A percentile compares a stretch with the other conserved stretches of the same genome.
Evolutionary conservation across 2,888 invertebrate species (phyloP).

Genomic region (Caenorhabditis zanzibari): DNA sequence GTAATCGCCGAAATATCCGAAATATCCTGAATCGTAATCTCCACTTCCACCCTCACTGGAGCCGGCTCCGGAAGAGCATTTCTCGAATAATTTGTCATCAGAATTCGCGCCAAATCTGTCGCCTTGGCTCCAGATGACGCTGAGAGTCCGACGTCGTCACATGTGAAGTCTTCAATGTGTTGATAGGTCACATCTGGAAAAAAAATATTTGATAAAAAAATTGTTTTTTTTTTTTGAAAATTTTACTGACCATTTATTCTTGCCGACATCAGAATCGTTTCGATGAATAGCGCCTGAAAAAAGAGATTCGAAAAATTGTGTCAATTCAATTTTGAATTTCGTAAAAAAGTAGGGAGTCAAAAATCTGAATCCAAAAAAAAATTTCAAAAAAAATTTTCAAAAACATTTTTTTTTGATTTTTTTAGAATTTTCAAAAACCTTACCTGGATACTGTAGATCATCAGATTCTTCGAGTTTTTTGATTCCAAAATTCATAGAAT

Average conservation of each 20-base stretch:
- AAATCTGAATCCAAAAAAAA: neutral
- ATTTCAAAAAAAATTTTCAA: neutral
- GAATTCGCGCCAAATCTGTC: slow-evolving; percentile 77
- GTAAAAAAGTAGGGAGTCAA: neutral
- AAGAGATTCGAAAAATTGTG: slow-evolving; percentile 6
- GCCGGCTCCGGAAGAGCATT: slow-evolving; percentile 82
- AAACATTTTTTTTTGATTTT: neutral
- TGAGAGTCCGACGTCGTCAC: slow-evolving; percentile 37
- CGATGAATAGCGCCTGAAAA: slow-evolving; percentile 65
- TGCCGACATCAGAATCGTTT: slow-evolving; percentile 63
- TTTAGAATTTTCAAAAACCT: neutral
- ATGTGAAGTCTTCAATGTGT: slow-evolving; percentile 52
- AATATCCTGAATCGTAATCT: slow-evolving; percentile 83
- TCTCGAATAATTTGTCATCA: slow-evolving; percentile 81
- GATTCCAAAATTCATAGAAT: slow-evolving; percentile 13
- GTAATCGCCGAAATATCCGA: slow-evolving; percentile 82
- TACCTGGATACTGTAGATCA: slow-evolving; percentile 66
- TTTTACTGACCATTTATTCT: slow-evolving; percentile 23
- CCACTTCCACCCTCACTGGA: slow-evolving; percentile 80
- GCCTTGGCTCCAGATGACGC: slow-evolving; percentile 71
- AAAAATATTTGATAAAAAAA: neutral
- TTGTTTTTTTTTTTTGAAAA: neutral
- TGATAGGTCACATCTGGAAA: slow-evolving; percentile 44
- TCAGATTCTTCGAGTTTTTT: slow-evolving; percentile 18
- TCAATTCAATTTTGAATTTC: slow-evolving; percentile 3